Evolutionary conservation across 2,113 vertebrate genomes (phyloP), one percentile per base, ranked within the genome.

Genomic region (Saccopteryx leptura): DNA sequence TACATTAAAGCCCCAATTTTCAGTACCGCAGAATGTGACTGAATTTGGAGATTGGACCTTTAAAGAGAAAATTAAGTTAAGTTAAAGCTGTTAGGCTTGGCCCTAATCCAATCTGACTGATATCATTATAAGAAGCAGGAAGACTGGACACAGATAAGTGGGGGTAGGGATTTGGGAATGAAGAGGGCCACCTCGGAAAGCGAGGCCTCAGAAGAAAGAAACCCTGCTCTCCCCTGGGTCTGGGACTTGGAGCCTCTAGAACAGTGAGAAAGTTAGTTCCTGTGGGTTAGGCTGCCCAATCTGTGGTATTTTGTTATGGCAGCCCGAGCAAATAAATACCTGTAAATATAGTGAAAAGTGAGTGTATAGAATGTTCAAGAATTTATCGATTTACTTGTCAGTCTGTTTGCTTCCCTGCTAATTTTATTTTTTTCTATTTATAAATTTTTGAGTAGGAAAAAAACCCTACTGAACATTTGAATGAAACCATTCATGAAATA

Each of bases 371-470:
- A 86, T 89, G 11, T 69, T 90, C 14, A 48, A 24, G 60, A 71
- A 39, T 68, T 92, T 92, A 82, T 61, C 50, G 58, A 21, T 92
- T 92, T 84, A 24, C 39, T 85, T 84, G 76, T 61, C 19, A 69
- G 68, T 68, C 66, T 81, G 26, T 85, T 92, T 89, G 75, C n/a
- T 92, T 72, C 63, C 10, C 11, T 56, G 19, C 19, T 91, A 94
- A 54, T 69, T 83, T 84, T 46, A 72, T 46, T 21, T 79, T 21
- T 79, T 93, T 88, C 58, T 79, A 88, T 50, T 87, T 94, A 92
- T 61, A 95, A 93, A 85, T 76, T 75, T 84, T 66, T 83, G 31
- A 76, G 21, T 85, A 11, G 26, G 80, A n/a, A 92, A 93, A 91
- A 84, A 9, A 88, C 71, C 39, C 39, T 39, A 78, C 5, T 66